These are phyloP conservation scores for Eupsilia transversa DNA, from an alignment of 2,888 invertebrate genomes.

Conservation along the genomic window DNA sequence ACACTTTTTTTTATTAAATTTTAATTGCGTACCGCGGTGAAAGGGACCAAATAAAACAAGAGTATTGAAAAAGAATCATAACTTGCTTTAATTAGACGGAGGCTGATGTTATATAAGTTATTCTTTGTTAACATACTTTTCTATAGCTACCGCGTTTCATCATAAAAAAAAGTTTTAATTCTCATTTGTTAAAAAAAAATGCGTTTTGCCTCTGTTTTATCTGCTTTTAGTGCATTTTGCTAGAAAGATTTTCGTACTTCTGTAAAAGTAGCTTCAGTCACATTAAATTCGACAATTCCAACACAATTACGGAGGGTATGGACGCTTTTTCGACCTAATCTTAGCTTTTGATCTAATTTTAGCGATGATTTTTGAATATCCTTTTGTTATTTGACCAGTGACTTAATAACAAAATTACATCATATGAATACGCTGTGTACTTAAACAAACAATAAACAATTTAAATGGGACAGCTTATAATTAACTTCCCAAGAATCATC, in stretches of 20 bases:
- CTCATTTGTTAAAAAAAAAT: conserved; percentile 17
- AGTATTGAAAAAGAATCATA: conserved; percentile 68
- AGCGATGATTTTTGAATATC: not conserved
- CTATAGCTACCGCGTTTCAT: conserved; percentile 50
- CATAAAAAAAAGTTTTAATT: conserved; percentile 16
- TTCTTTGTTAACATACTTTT: conserved; percentile 58
- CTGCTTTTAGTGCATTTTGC: not conserved
- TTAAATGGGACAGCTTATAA: conserved; percentile 4
- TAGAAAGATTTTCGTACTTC: not conserved
- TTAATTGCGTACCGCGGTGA: conserved; percentile 78
- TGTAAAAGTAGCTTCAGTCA: not conserved
- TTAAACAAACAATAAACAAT: conserved; percentile 11
- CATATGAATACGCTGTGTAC: not conserved
- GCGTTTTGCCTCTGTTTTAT: conserved; percentile 8
- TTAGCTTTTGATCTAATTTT: not conserved
- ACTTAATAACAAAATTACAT: not conserved
- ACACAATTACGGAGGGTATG: not conserved
- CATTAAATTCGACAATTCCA: not conserved
- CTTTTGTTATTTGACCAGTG: not conserved
- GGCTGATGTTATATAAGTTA: conserved; percentile 59
- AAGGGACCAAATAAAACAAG: conserved; percentile 76
- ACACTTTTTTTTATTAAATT: conserved; percentile 74
- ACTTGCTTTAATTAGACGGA: conserved; percentile 69
- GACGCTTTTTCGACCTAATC: no score
- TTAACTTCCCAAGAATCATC: conserved; percentile 11